A percentile compares a stretch with the other conserved stretches of the same genome.
phyloP scores from a whole-genome alignment of 2,888 invertebrate genomes.

The Cerceris rybyensis region DNA sequence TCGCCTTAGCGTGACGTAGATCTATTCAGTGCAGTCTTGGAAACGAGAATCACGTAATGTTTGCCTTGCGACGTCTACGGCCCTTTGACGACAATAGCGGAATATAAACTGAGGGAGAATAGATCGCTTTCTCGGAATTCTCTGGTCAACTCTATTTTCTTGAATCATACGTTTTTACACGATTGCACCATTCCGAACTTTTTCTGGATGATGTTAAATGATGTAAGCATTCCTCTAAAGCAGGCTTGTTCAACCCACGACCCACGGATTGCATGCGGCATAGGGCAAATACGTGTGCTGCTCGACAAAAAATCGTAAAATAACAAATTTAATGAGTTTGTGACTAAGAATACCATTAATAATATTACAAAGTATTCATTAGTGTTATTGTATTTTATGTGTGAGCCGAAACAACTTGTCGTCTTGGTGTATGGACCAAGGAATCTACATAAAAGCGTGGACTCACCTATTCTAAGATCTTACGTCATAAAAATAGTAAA shows the following conservation, averaged over 20 bases:
- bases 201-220: too few relatives aligned
- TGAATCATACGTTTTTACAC: background rate
- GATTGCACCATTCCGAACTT: background rate
- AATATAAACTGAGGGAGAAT: background rate
- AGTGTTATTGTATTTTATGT: too few relatives aligned
- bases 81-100: background rate
- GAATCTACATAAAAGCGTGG: background rate
- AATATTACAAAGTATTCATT: too few relatives aligned
- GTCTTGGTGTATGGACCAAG: background rate
- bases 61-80: background rate
- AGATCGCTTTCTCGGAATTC: background rate
- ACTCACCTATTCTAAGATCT: background rate
- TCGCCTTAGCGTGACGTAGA: background rate
- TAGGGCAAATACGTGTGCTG: too few relatives aligned
- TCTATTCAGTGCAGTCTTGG: background rate
- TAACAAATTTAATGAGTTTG: too few relatives aligned
- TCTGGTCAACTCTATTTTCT: slow-evolving; percentile 7
- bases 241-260: too few relatives aligned
- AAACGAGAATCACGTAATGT: slow-evolving; percentile 3
- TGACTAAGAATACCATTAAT: too few relatives aligned
- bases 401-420: background rate
- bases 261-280: too few relatives aligned
- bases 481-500: background rate
- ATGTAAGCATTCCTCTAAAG: too few relatives aligned
- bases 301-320: too few relatives aligned